phyloP scores from a whole-genome alignment of 2,797 vertebrate species.

The Cyclopterus lumpus region DNA sequence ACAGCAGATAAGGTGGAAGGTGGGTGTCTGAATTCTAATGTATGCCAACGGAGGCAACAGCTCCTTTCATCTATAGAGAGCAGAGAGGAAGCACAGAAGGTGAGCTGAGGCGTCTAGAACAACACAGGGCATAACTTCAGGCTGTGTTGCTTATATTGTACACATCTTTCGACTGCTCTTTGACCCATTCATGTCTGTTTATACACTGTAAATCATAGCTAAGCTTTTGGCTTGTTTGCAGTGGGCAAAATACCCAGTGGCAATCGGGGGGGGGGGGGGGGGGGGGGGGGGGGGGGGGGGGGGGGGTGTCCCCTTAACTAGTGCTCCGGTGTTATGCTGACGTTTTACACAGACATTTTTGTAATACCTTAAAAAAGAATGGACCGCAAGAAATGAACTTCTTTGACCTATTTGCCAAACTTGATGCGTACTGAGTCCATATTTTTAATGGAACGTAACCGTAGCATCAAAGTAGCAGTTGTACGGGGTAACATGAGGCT shows the following conservation, averaged over 20 bases:
- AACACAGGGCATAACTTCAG: conserved; percentile 35
- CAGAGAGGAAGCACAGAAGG: conserved; percentile 45
- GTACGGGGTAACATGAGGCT: no score
- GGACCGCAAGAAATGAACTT: no score
- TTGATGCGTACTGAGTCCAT: no score
- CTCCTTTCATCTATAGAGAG: conserved; percentile 58
- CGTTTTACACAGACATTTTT: not conserved
- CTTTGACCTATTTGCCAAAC: no score
- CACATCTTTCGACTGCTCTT: conserved; percentile 17
- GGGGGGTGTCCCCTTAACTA: no score
- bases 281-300: no score
- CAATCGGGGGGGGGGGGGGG: no score
- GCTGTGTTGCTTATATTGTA: conserved; percentile 37
- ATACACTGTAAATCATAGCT: not conserved
- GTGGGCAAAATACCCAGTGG: not conserved
- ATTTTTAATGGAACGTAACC: no score
- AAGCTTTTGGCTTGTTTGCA: not conserved
- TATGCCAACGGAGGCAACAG: conserved; percentile 45
- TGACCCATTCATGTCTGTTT: conserved; percentile 31
- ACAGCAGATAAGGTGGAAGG: conserved; percentile 71
- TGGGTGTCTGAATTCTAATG: conserved; percentile 68
- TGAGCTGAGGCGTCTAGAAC: conserved; percentile 34
- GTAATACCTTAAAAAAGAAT: no score
- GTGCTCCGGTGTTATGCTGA: not conserved
- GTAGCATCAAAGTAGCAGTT: no score